Percentiles rank a stretch among this genome's conserved stretches.
These are phyloP conservation scores for Octodon degus DNA, from an alignment of 2,113 vertebrate species.

Conservation along the genomic window DNA sequence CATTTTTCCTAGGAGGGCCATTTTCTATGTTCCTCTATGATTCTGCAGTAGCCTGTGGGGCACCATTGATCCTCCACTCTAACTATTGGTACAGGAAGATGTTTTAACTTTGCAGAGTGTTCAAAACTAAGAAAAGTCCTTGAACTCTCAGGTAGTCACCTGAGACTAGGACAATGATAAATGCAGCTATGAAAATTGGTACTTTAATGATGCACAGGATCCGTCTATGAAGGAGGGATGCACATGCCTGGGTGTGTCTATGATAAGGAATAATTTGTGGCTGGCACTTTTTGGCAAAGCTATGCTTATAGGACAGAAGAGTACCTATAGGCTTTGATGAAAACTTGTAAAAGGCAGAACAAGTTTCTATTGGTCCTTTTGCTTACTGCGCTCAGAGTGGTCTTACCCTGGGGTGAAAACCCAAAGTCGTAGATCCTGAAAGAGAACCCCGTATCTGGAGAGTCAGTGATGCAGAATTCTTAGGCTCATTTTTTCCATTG, in stretches of 20 bases:
- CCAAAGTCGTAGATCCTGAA: neutral
- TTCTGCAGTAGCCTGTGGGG: slow-evolving; percentile 36
- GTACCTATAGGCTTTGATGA: too few species aligned
- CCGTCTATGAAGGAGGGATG: neutral
- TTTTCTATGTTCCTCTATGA: slow-evolving; percentile 29
- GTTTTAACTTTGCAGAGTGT: slow-evolving; percentile 11
- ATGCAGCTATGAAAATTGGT: neutral
- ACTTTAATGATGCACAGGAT: neutral
- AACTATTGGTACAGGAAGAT: slow-evolving; percentile 48
- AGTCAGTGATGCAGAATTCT: neutral
- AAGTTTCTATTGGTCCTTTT: neutral
- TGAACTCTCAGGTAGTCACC: slow-evolving; percentile 8
- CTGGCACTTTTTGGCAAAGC: neutral
- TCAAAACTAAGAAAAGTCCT: slow-evolving; percentile 31
- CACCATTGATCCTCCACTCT: slow-evolving; percentile 45
- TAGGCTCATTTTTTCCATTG: neutral
- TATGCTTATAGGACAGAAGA: neutral
- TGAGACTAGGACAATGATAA: neutral
- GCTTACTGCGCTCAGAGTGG: neutral
- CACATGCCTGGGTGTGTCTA: accelerated
- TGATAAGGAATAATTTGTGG: neutral
- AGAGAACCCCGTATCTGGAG: neutral
- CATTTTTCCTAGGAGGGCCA: slow-evolving; percentile 63
- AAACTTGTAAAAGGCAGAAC: neutral
- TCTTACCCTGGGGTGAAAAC: neutral